These are phyloP conservation scores for Emmelina monodactyla DNA, from an alignment of 2,888 invertebrate species.

Conservation along the genomic window DNA sequence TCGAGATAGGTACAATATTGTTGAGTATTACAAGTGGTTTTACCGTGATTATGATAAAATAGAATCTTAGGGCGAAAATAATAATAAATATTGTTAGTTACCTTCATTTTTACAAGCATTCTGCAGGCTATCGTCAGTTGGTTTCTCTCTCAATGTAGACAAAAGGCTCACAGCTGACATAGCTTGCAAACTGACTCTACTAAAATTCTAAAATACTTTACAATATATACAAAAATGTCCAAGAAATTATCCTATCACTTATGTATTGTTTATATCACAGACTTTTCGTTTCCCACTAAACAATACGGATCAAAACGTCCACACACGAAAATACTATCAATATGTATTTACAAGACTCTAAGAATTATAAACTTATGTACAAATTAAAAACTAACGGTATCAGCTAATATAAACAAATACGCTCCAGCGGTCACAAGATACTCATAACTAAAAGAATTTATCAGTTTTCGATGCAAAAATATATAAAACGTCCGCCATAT, in stretches of 20 bases:
- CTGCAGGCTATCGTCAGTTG: slow-evolving; percentile 46
- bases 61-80: no score
- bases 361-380: slow-evolving; percentile 64
- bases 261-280: slow-evolving; percentile 69
- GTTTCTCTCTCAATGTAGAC: slow-evolving; percentile 60
- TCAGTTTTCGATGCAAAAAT: slow-evolving; percentile 67
- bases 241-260: slow-evolving; percentile 61
- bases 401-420: slow-evolving; percentile 63
- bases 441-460: slow-evolving; percentile 67
- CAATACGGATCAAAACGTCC: slow-evolving; percentile 68
- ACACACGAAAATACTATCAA: slow-evolving; percentile 64
- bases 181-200: slow-evolving; percentile 55
- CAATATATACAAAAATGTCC: slow-evolving; percentile 62
- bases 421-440: slow-evolving; percentile 63
- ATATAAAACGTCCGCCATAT: slow-evolving; percentile 69
- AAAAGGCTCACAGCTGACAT: slow-evolving; percentile 64
- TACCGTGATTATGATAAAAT: no score
- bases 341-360: slow-evolving; percentile 63
- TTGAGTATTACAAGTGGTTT: no score
- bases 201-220: slow-evolving; percentile 60
- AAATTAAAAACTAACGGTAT: slow-evolving; percentile 63
- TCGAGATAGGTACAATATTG: no score
- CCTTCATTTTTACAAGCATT: slow-evolving; percentile 52
- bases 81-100: slow-evolving; percentile 23
- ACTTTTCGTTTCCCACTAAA: slow-evolving; percentile 65